Conservation (phyloP, 2,113 vertebrate species). For the Xiphophorus hellerii region DNA sequence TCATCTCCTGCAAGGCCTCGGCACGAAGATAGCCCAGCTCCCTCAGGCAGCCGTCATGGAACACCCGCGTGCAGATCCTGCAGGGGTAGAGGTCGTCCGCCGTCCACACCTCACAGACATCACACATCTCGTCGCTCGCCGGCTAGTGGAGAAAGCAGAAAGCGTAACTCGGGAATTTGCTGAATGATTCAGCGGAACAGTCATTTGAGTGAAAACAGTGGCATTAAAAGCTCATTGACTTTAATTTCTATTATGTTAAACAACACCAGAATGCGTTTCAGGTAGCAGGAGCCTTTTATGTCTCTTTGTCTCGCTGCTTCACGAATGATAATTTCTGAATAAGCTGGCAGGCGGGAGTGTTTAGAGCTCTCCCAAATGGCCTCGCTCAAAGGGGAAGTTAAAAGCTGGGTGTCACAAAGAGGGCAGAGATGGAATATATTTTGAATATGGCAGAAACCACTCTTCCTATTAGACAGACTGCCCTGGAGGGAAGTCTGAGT, state of each 20-base stretch:
- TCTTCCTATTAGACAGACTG: neutral
- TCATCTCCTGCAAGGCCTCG: conserved; percentile 85
- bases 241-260: neutral
- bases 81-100: conserved; percentile 95
- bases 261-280: neutral
- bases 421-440: conserved; percentile 6
- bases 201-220: neutral
- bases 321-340: neutral
- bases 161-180: neutral
- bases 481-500: neutral
- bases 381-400: neutral
- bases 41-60: conserved; percentile 93
- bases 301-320: neutral
- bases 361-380: neutral
- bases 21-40: conserved; percentile 91
- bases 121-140: conserved; percentile 90
- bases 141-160: conserved; percentile 76
- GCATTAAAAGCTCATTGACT: neutral
- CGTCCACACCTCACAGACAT: conserved; percentile 97
- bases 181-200: neutral
- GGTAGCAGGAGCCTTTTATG: neutral
- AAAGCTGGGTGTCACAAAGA: conserved; percentile 2
- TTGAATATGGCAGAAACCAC: neutral
- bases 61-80: conserved; percentile 89
- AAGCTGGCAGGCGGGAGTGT: neutral